These are phyloP conservation scores for Neocrepidodera transversa DNA, from an alignment of 2,888 invertebrate species.

Conservation along the genomic window DNA sequence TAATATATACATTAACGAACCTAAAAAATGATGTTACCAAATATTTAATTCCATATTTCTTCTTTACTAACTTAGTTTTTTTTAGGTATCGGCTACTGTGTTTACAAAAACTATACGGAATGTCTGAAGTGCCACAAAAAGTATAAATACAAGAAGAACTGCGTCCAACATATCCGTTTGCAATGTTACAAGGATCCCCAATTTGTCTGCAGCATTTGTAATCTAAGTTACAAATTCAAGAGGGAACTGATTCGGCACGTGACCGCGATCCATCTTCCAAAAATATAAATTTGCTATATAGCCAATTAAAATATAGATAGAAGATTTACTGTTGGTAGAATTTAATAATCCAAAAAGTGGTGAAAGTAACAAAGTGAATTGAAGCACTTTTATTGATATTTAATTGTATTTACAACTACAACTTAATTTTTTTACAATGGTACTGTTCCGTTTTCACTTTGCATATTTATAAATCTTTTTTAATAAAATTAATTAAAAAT, in stretches of 20 bases:
- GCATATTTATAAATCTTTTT: too few species aligned
- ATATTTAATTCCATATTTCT: neutral
- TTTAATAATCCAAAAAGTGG: too few species aligned
- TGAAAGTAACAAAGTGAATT: too few species aligned
- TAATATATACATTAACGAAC: too few species aligned
- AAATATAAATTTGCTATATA: slow-evolving; percentile 1
- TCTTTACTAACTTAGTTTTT: neutral
- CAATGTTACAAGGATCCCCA: slow-evolving; percentile 63
- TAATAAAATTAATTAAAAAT: too few species aligned
- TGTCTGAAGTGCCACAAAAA: slow-evolving; percentile 33
- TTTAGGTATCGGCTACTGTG: slow-evolving; percentile 30
- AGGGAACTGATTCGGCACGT: slow-evolving; percentile 64
- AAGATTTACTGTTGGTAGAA: too few species aligned
- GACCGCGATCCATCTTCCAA: slow-evolving; percentile 26
- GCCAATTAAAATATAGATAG: too few species aligned
- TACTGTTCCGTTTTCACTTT: too few species aligned
- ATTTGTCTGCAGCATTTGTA: slow-evolving; percentile 59
- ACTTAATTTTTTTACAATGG: too few species aligned
- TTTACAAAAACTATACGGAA: slow-evolving; percentile 29
- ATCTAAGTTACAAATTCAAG: slow-evolving; percentile 65
- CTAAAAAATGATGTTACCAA: too few species aligned
- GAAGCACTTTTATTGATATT: too few species aligned
- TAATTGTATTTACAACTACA: too few species aligned
- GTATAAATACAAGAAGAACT: slow-evolving; percentile 37
- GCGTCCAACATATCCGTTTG: slow-evolving; percentile 31